These are phyloP conservation scores for Centropus bengalensis DNA, from an alignment of 2,113 vertebrate species.

Conservation along the genomic window DNA sequence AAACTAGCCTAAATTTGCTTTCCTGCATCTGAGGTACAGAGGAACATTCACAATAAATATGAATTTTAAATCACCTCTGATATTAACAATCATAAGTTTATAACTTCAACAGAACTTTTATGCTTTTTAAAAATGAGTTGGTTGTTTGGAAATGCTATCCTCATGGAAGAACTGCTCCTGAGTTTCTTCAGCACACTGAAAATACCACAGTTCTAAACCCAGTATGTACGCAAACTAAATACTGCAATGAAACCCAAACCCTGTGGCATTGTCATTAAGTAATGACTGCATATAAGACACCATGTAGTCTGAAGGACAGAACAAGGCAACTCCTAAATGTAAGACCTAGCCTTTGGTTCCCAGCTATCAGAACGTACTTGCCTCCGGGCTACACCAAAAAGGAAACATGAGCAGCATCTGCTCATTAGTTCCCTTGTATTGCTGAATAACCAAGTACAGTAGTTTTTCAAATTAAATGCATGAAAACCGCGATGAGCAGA, in stretches of 20 bases:
- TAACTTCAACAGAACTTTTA: background rate
- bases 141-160: background rate
- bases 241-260: background rate
- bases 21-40: background rate
- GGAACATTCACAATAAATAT: background rate
- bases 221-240: background rate
- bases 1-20: conserved; percentile 8
- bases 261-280: background rate
- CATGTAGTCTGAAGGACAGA: background rate
- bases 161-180: background rate
- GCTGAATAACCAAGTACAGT: background rate
- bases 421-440: background rate
- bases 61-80: background rate
- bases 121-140: background rate
- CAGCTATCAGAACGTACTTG: background rate
- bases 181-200: background rate
- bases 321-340: background rate
- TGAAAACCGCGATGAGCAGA: background rate
- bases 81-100: background rate
- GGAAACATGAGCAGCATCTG: background rate
- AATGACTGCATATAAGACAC: fast-evolving
- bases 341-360: background rate
- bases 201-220: background rate
- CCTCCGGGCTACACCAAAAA: background rate
- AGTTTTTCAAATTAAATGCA: background rate